Percentiles rank a stretch among this genome's conserved stretches.
phyloP scores from a whole-genome alignment of 2,113 vertebrate genomes.

The Calypte anna region DNA sequence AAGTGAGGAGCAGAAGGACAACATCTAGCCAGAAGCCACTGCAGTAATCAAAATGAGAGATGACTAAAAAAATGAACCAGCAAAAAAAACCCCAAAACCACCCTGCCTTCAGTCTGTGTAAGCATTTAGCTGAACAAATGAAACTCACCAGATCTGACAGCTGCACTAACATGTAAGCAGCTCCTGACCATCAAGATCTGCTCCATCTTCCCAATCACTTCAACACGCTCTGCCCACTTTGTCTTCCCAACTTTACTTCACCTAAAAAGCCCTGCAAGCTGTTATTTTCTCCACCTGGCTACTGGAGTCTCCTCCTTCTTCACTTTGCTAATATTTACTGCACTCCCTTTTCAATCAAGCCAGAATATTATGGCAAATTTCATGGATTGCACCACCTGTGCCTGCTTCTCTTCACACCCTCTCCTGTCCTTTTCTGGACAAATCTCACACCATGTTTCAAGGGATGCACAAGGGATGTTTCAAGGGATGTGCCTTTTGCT shows the following conservation, averaged over 20 bases:
- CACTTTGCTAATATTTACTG: not conserved
- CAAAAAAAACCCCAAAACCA: not conserved
- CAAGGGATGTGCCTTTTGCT: not conserved
- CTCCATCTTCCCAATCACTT: not conserved
- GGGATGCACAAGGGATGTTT: not conserved
- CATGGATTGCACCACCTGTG: not conserved
- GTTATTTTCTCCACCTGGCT: not conserved
- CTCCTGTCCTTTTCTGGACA: not conserved
- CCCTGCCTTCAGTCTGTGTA: not conserved
- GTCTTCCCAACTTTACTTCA: not conserved
- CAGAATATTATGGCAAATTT: not conserved
- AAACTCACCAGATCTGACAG: constrained; percentile 10
- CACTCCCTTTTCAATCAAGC: not conserved
- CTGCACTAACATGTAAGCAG: not conserved
- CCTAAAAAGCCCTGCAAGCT: not conserved
- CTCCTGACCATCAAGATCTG: not conserved
- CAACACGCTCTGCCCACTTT: too few relatives aligned
- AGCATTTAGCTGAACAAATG: not conserved
- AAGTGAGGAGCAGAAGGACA: constrained; percentile 66
- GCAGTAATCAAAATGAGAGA: constrained; percentile 37
- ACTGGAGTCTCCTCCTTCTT: not conserved
- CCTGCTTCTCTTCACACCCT: not conserved
- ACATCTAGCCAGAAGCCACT: constrained; percentile 41
- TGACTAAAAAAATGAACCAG: constrained; percentile 56
- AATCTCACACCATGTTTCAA: not conserved